Evolutionary conservation across 2,888 invertebrate species (phyloP), one percentile per base, ranked within the genome.

Genomic region (Acanthococcus lagerstroemiae): DNA sequence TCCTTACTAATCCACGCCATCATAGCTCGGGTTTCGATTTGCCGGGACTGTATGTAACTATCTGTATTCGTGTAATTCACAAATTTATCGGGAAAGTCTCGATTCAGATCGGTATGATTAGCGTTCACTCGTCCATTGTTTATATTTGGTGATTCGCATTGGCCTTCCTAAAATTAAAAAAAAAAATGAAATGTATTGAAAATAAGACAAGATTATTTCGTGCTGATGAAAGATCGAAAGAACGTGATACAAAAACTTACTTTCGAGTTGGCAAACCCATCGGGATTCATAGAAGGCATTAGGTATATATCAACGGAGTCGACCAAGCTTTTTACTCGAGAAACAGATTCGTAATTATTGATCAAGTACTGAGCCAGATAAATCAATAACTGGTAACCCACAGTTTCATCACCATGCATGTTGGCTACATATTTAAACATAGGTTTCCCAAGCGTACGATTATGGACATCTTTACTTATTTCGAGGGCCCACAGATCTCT

Each of bases 231-330:
- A 66, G 55, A n/a, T 46, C 27, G 25, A 3, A 6, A 9, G 26
- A 57, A 6, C 26, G 17, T 27, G 26, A 4, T 15, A 37, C 17
- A 3, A 56, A 4, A 61, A 72, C 78, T 78, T 78, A 90, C 90
- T 82, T 81, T 74, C 60, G 95, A 88, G 66, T 80, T 82, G 75
- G 90, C 91, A 80, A 86, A 96, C 17, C 99, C 99, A 82, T 99
- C 90, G 37, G 99, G 99, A 79, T 99, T 99, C 83, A 99, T 85
- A 0, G 94, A 89, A 0, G 97, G 96, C 91, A 99, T 88, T 72
- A 99, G 79, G 77, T 88, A 95, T 69, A 99, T 92, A 74, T 96
- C 90, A 0, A 94, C 95, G 4, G 78, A 80, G 74, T 96, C 86
- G 1, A 99, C 82, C 66, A 99, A 77, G 67, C 79, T 80, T 0